These are phyloP conservation scores for Microtus pennsylvanicus DNA, from an alignment of 2,113 vertebrate species.

Conservation along the genomic window DNA sequence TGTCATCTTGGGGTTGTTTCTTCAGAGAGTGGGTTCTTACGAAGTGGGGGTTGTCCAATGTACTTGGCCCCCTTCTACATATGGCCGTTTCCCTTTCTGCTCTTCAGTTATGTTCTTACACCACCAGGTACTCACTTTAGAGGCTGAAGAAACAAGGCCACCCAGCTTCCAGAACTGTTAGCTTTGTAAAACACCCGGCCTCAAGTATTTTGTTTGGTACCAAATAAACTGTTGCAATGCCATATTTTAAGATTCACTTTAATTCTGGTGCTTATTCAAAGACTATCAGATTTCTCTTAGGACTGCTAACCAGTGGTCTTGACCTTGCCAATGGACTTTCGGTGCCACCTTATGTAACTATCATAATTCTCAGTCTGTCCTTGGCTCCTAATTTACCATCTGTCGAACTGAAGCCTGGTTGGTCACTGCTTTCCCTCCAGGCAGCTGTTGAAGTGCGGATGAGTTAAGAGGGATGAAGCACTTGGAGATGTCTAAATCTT, in stretches of 20 bases:
- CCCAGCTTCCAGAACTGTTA: neutral
- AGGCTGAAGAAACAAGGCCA: neutral
- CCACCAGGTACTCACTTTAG: too few species aligned
- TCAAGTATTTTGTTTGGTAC: neutral
- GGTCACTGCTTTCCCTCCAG: neutral
- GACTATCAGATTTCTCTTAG: neutral
- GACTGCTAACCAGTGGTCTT: neutral
- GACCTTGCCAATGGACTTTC: neutral
- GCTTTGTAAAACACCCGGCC: too few species aligned
- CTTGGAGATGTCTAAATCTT: constrained; percentile 27
- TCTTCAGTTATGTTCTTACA: neutral
- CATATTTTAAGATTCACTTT: constrained; percentile 1
- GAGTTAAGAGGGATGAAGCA: neutral
- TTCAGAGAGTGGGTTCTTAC: neutral
- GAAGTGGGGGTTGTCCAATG: neutral
- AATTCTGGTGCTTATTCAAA: neutral
- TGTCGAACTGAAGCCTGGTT: neutral
- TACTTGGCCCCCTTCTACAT: neutral
- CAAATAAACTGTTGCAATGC: neutral
- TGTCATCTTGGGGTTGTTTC: neutral
- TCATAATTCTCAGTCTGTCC: neutral
- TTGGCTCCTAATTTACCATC: neutral
- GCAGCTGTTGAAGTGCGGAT: neutral
- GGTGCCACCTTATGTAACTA: neutral
- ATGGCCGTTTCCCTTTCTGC: neutral